Base-by-base conservation (phyloP, 2,888 invertebrate species). In the Mechanitis messenoides region DNA sequence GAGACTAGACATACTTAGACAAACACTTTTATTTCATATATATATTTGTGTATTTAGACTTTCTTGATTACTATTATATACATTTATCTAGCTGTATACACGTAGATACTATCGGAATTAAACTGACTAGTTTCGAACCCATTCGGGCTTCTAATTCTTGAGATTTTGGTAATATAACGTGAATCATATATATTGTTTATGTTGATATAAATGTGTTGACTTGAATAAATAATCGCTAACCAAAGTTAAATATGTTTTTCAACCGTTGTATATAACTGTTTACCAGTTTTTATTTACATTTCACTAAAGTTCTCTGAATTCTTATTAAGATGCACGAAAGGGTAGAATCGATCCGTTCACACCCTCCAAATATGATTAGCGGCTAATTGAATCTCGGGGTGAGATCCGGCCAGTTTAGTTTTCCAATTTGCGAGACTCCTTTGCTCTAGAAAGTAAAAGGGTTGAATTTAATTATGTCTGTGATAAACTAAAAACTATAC, bases 311-410 rank as follows among this genome's bases (percentile, higher is more conserved):
- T 33, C 35, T 54, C 5, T 53, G 35, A 65, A 60, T 35, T 50
- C 58, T 63, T 65, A 61, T 59, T 69, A 72, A 77, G 80, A 77
- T 77, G 76, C 74, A 74, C 72, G 72, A 80, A 81, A 84, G 85
- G 83, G 71, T 70, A 65, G 78, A 75, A 87, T 89, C 87, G 88
- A 89, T 87, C 83, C 81, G 64, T 78, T 84, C 80, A 85, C 87
- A 83, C 89, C 89, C 89, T 87, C 84, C 79, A 89, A 84, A 90
- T 90, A 89, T 90, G 90, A 89, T 90, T 90, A 90, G 85, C 81
- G 81, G 81, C 86, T 89, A 89, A 90, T 90, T 89, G 87, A 89
- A 90, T 88, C 81, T 77, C 81, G 84, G 88, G 87, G 86, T 82
- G 88, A 84, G 87, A 87, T 85, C 83, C 85, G 80, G 74, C 73